Evolutionary conservation across 2,888 invertebrate species (phyloP), one percentile per base, ranked within the genome.

Genomic region (Phortica okadai): DNA sequence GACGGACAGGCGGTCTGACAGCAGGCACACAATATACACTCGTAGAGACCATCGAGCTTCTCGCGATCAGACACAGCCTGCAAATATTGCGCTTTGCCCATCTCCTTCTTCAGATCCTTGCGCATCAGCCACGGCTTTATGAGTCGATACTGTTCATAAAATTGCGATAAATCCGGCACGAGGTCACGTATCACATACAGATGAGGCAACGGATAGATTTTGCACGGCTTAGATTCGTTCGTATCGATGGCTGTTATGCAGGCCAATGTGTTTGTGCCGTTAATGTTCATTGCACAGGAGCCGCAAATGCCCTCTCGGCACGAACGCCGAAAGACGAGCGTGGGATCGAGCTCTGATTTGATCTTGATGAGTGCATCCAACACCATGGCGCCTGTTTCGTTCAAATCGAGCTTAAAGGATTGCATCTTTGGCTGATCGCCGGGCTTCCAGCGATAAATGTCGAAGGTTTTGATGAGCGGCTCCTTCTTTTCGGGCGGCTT

Each of bases 251-350:
- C 83, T 42, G 93, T 93, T 86, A 97, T 97, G 90, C 99, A 99
- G 33, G 99, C 98, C 69, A 99, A 92, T 0, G 98, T 98, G 91
- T 99, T 99, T 0, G 94, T 93, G 6, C 99, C 99, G 72, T 95
- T 96, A 91, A 99, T 98, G 92, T 99, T 99, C 99, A 99, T 99
- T 21, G 98, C 96, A 92, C 99, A 99, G 6, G 99, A 99, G 0
- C 99, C 99, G 90, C 99, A 99, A 83, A 99, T 99, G 14, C 99
- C 98, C 92, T 99, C 99, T 75, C 99, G 95, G 88, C 99, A 99
- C 0, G 99, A 99, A 79, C 99, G 94, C 73, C 99, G 94, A 92
- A 99, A 99, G 1, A 98, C 97, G 80, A 99, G 92, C 0, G 98
- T 97, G 0, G 97, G 96, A 90, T 99, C 99, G 14, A 97, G 92